These are phyloP conservation scores for Stictocephala bisonia DNA, from an alignment of 2,888 invertebrate species.

Conservation along the genomic window DNA sequence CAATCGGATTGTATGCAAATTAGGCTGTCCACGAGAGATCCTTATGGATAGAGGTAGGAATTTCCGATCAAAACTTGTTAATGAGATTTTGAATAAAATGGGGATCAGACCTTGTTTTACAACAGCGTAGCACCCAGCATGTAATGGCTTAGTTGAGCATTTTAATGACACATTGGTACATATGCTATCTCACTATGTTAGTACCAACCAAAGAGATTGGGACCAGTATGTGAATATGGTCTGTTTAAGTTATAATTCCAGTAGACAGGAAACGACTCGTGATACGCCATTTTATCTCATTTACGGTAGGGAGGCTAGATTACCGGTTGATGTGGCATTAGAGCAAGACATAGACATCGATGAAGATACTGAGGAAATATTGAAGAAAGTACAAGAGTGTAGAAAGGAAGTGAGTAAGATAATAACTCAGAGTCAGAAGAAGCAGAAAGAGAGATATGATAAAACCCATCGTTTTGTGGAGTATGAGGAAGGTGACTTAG, in stretches of 20 bases:
- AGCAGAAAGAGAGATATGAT: constrained; percentile 6
- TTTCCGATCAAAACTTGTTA: background rate
- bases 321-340: background rate
- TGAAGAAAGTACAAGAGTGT: background rate
- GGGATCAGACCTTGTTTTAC: constrained; percentile 4
- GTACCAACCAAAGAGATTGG: constrained; percentile 20
- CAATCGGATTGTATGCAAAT: constrained; percentile 6
- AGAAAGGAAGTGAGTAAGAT: background rate
- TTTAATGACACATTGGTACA: constrained; percentile 10
- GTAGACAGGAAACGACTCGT: background rate
- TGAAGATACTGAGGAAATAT: background rate
- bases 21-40: background rate
- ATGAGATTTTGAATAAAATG: background rate
- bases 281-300: background rate
- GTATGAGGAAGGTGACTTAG: background rate
- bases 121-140: constrained; percentile 21
- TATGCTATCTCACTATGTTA: constrained; percentile 16
- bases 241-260: constrained; percentile 7
- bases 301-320: constrained; percentile 9
- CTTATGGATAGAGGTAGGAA: background rate
- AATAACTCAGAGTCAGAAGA: background rate
- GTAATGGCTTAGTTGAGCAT: constrained; percentile 16
- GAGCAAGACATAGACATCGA: background rate
- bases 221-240: constrained; percentile 1
- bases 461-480: background rate